Percentiles rank a stretch among this genome's conserved stretches.
Conservation (phyloP, 2,888 invertebrate genomes). For the Eueremaeus valkanovi region DNA sequence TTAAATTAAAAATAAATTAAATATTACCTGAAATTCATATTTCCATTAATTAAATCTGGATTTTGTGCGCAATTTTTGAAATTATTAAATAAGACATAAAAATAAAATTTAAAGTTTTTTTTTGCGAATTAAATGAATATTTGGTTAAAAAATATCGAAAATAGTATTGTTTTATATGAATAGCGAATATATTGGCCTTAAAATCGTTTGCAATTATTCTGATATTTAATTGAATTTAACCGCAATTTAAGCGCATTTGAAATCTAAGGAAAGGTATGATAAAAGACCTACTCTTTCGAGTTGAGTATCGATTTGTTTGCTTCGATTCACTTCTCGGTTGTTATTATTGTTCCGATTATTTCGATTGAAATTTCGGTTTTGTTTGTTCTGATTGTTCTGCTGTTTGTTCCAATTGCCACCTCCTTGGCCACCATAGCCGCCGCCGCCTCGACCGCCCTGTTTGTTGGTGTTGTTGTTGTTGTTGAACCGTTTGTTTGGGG, state of each 20-base stretch:
- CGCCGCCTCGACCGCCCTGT: background rate
- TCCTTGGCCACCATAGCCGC: background rate
- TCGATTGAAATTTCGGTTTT: background rate
- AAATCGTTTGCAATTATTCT: too few species aligned
- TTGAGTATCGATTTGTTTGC: constrained; percentile 29
- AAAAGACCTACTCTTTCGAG: constrained; percentile 30
- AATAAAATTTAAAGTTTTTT: too few species aligned
- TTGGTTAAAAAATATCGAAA: too few species aligned
- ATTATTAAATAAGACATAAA: too few species aligned
- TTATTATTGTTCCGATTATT: constrained; percentile 17
- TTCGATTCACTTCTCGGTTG: constrained; percentile 29
- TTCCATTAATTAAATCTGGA: too few species aligned
- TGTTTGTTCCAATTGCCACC: background rate
- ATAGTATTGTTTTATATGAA: too few species aligned
- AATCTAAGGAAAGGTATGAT: background rate
- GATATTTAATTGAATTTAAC: too few species aligned
- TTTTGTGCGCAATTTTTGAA: too few species aligned
- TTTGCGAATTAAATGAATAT: too few species aligned
- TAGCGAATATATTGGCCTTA: too few species aligned
- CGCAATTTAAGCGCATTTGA: constrained; percentile 13
- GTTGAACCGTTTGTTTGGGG: constrained; percentile 31
- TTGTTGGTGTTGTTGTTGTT: background rate
- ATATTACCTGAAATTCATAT: too few species aligned
- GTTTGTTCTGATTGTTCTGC: background rate
- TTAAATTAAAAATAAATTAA: too few species aligned